phyloP scores from a whole-genome alignment of 2,797 vertebrate genomes.

The Syngnathus rostellatus region DNA sequence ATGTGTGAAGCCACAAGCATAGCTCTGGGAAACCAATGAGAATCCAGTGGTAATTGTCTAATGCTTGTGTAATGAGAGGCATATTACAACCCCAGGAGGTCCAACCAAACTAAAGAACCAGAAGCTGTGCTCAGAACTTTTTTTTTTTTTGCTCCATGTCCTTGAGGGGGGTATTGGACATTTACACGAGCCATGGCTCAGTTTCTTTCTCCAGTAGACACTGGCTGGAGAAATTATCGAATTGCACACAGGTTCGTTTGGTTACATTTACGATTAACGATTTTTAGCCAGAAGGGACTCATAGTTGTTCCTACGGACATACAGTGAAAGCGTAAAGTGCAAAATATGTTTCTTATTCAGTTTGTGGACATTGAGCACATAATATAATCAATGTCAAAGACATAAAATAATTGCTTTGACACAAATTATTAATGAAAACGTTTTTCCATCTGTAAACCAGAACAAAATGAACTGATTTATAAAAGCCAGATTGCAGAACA shows the following conservation, averaged over 20 bases:
- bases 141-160: conserved; percentile 22
- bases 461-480: not conserved
- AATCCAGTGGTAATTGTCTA: conserved; percentile 67
- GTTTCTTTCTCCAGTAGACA: conserved; percentile 1
- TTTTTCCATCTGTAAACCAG: not conserved
- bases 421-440: not conserved
- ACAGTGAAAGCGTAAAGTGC: not conserved
- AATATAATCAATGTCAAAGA: not conserved
- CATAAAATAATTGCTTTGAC: not conserved
- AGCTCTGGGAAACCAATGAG: conserved; percentile 56
- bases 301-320: not conserved
- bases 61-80: conserved; percentile 68
- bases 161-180: conserved; percentile 10
- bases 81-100: conserved; percentile 64
- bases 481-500: not conserved
- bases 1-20: conserved; percentile 64
- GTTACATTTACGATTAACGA: not conserved
- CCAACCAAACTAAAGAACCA: conserved; percentile 51
- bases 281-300: not conserved
- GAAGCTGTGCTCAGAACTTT: conserved; percentile 26
- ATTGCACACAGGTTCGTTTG: not conserved
- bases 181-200: conserved; percentile 5
- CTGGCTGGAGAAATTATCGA: not conserved
- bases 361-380: not conserved
- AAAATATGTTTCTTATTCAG: not conserved